These are phyloP conservation scores for Lytechinus pictus DNA, from an alignment of 35 echinoderm and acorn worm species.

Conservation along the genomic window DNA sequence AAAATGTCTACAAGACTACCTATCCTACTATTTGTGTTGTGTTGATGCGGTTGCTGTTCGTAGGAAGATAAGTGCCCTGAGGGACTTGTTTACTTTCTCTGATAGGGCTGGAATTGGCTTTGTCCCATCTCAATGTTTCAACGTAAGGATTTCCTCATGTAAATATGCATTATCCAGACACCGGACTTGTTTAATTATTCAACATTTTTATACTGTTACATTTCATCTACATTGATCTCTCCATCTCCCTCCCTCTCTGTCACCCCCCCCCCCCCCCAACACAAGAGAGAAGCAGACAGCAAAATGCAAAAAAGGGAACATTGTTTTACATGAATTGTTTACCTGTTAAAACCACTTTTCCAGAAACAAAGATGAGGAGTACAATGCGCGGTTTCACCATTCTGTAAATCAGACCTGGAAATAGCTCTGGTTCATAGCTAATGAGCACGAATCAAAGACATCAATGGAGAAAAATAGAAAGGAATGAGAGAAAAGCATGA, in stretches of 20 bases:
- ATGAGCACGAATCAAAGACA: neutral
- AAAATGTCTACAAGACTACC: too few species aligned
- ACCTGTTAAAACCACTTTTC: constrained; percentile 97
- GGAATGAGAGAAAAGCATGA: too few species aligned
- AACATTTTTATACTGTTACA: too few species aligned
- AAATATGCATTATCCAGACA: too few species aligned
- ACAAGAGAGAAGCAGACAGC: neutral
- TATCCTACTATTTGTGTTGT: too few species aligned
- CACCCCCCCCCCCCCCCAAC: neutral
- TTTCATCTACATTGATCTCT: neutral
- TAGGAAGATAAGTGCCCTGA: too few species aligned
- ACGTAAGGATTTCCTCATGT: too few species aligned
- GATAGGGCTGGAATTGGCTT: too few species aligned
- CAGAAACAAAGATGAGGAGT: constrained; percentile 89
- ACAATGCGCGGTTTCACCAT: constrained; percentile 99
- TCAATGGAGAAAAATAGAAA: neutral
- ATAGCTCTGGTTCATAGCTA: constrained; percentile 98
- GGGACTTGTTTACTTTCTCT: too few species aligned
- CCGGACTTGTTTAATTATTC: too few species aligned
- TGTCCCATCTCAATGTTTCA: too few species aligned
- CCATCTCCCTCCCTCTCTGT: neutral
- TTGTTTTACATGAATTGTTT: neutral
- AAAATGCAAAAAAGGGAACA: neutral
- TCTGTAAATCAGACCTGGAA: constrained; percentile 93
- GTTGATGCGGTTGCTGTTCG: too few species aligned